Conservation (phyloP, 1,140 invertebrate species). For the Battus philenor region DNA sequence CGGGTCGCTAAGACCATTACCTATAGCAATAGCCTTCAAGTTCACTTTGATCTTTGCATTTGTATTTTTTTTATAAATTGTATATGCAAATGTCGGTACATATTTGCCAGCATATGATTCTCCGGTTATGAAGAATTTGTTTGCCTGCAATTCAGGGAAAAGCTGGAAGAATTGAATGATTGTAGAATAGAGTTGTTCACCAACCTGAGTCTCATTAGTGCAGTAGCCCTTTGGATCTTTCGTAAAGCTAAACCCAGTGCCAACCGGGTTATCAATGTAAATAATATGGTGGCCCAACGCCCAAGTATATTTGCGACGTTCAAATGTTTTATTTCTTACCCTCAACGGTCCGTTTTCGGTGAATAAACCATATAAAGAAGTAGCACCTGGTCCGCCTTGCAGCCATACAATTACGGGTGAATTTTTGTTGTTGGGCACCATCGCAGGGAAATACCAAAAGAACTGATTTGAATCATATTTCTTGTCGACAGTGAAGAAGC, state of each 20-base stretch:
- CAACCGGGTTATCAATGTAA: slow-evolving; percentile 93
- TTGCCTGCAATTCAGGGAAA: slow-evolving; percentile 80
- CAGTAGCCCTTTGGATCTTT: slow-evolving; percentile 79
- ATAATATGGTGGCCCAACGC: slow-evolving; percentile 84
- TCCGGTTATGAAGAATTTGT: slow-evolving; percentile 87
- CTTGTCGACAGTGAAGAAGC: slow-evolving; percentile 84
- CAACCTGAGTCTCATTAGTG: slow-evolving; percentile 81
- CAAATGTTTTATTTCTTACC: slow-evolving; percentile 60
- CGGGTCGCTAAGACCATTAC: slow-evolving; percentile 91
- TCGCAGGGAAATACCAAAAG: slow-evolving; percentile 87
- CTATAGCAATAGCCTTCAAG: slow-evolving; percentile 87
- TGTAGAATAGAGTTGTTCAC: slow-evolving; percentile 80
- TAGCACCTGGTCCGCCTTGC: slow-evolving; percentile 87
- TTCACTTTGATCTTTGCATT: slow-evolving; percentile 78
- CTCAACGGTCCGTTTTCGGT: slow-evolving; percentile 86
- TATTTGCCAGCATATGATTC: slow-evolving; percentile 94
- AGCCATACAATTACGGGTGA: slow-evolving; percentile 86
- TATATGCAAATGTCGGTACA: slow-evolving; percentile 86
- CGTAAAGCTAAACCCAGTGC: slow-evolving; percentile 87
- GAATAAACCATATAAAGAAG: slow-evolving; percentile 88
- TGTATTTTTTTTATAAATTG: slow-evolving; percentile 81
- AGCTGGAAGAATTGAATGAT: slow-evolving; percentile 84
- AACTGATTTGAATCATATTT: slow-evolving; percentile 82
- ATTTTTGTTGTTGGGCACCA: slow-evolving; percentile 61
- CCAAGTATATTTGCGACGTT: slow-evolving; percentile 84